A percentile compares a stretch with the other conserved stretches of the same genome.
Evolutionary conservation across 2,113 vertebrate species (phyloP).

Genomic region (Tautogolabrus adspersus): DNA sequence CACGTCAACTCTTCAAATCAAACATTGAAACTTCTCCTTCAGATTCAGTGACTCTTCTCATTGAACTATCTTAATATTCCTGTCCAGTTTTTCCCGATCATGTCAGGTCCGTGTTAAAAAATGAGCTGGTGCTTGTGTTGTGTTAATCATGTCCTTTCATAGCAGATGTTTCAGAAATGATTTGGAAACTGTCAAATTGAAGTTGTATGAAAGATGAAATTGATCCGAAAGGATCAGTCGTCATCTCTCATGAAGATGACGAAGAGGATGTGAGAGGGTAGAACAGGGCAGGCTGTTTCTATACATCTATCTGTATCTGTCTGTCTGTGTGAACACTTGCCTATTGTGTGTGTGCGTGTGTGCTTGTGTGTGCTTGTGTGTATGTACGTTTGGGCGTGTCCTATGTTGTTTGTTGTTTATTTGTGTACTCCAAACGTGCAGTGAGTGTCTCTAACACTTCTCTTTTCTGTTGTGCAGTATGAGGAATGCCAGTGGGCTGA

Average conservation of each 20-base stretch:
- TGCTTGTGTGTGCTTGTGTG: constrained; percentile 24
- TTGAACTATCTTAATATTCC: background rate
- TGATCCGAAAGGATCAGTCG: constrained; percentile 79
- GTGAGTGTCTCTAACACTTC: constrained; percentile 84
- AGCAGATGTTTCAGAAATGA: constrained; percentile 59
- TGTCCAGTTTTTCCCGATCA: background rate
- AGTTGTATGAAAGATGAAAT: constrained; percentile 57
- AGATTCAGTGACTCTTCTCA: constrained; percentile 1
- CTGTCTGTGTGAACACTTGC: constrained; percentile 52
- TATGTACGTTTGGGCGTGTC: constrained; percentile 44
- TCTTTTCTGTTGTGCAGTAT: constrained; percentile 93
- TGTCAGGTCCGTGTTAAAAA: background rate
- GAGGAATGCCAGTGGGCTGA: constrained; percentile 99
- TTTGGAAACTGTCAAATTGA: constrained; percentile 49
- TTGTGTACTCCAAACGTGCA: constrained; percentile 47
- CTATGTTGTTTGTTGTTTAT: constrained; percentile 44
- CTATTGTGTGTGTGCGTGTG: constrained; percentile 21
- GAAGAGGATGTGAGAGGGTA: constrained; percentile 70
- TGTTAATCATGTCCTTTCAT: constrained; percentile 70
- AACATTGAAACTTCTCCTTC: constrained; percentile 7
- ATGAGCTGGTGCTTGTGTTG: constrained; percentile 24
- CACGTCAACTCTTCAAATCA: background rate
- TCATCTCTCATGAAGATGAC: constrained; percentile 79
- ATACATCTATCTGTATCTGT: constrained; percentile 53
- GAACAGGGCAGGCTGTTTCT: constrained; percentile 71